A percentile compares a stretch with the other conserved stretches of the same genome.
These are phyloP conservation scores for honey bee (Apis mellifera) DNA, from an alignment of 1,140 invertebrate species.

Conservation along the genomic window DNA sequence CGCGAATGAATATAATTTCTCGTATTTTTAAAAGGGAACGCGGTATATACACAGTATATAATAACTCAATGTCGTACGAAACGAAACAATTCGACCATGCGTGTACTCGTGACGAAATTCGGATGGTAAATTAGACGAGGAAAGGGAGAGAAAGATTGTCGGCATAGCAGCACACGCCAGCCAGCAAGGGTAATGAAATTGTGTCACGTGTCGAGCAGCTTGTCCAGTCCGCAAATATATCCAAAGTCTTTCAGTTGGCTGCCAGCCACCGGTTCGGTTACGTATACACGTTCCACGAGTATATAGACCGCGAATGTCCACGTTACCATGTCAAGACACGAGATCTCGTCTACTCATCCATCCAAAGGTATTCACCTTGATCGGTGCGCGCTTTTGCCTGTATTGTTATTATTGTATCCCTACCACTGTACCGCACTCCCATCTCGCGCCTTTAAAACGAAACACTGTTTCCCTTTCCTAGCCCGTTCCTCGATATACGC, in stretches of 20 bases:
- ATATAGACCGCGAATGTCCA: not conserved
- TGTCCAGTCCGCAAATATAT: slow-evolving; percentile 66
- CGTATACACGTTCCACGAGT: slow-evolving; percentile 15
- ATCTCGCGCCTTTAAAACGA: too few relatives aligned
- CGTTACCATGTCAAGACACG: not conserved
- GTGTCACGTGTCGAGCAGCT: slow-evolving; percentile 43
- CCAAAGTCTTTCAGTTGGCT: slow-evolving; percentile 66
- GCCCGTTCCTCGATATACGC: too few relatives aligned
- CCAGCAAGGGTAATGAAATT: slow-evolving; percentile 36
- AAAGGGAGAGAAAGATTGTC: not conserved
- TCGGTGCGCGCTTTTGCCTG: too few relatives aligned
- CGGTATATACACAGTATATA: not conserved
- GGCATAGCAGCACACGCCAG: slow-evolving; percentile 2
- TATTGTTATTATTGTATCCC: too few relatives aligned
- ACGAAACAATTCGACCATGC: not conserved
- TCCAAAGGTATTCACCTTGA: too few relatives aligned
- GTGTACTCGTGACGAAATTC: not conserved
- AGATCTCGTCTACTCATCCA: not conserved
- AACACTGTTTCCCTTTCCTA: too few relatives aligned
- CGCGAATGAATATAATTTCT: too few relatives aligned
- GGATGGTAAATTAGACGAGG: not conserved
- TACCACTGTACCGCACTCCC: too few relatives aligned
- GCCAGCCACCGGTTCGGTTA: slow-evolving; percentile 60
- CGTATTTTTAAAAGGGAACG: too few relatives aligned
- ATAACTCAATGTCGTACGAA: not conserved